Percentiles rank a stretch among this genome's conserved stretches.
Conservation (phyloP, 1,140 invertebrate genomes). For the Trichoplusia ni region DNA sequence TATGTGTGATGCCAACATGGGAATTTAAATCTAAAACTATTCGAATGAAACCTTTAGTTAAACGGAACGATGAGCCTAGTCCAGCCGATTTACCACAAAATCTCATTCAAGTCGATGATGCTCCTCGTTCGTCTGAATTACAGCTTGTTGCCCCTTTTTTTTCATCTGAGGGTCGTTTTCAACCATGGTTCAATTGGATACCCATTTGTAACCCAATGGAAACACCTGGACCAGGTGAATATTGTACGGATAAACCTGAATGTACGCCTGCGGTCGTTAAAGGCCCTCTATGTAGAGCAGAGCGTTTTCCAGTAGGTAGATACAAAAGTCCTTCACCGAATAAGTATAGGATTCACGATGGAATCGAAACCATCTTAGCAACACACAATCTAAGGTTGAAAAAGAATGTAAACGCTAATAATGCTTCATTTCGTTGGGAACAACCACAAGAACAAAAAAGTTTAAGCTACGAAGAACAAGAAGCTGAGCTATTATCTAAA, state of each 20-base stretch:
- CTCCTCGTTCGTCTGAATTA: conserved; percentile 32
- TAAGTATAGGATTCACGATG: conserved; percentile 51
- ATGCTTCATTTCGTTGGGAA: conserved; percentile 52
- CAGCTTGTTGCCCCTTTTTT: conserved; percentile 59
- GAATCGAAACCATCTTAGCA: conserved; percentile 59
- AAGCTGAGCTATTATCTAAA: too few species aligned
- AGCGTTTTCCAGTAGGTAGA: conserved; percentile 45
- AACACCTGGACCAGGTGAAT: conserved; percentile 60
- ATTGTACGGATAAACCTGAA: conserved; percentile 48
- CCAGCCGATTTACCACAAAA: conserved; percentile 46
- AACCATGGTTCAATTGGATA: conserved; percentile 65
- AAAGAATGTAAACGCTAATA: conserved; percentile 61
- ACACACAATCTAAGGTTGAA: conserved; percentile 61
- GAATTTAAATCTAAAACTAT: conserved; percentile 64
- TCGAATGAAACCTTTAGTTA: conserved; percentile 56
- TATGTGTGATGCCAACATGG: conserved; percentile 49
- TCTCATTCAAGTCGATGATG: conserved; percentile 23
- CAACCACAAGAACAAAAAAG: conserved; percentile 32
- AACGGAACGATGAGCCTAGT: conserved; percentile 51
- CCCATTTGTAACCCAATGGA: conserved; percentile 47
- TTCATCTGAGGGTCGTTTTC: conserved; percentile 61
- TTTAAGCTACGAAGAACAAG: conserved; percentile 49
- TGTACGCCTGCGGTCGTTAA: conserved; percentile 50
- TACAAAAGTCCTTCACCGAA: conserved; percentile 56
- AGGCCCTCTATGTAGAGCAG: conserved; percentile 51